phyloP scores from a whole-genome alignment of 2,888 invertebrate species.

The Trisateles emortualis region DNA sequence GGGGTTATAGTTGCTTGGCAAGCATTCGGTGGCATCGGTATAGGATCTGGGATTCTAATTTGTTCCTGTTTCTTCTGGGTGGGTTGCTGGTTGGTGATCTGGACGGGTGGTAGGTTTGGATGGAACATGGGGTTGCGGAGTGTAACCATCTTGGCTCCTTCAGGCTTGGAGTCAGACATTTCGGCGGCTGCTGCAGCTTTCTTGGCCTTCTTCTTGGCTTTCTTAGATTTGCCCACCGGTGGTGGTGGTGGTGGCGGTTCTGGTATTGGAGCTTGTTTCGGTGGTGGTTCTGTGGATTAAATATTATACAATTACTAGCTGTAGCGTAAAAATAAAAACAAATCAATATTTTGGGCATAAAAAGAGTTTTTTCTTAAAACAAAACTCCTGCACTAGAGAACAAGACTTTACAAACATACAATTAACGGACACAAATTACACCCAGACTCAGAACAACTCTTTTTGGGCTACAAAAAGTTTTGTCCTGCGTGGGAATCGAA shows the following conservation, averaged over 20 bases:
- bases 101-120: slow-evolving; percentile 80
- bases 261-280: slow-evolving; percentile 65
- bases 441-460: no score
- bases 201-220: slow-evolving; percentile 81
- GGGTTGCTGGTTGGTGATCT: slow-evolving; percentile 60
- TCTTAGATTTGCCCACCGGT: slow-evolving; percentile 71
- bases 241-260: slow-evolving; percentile 58
- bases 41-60: slow-evolving; percentile 77
- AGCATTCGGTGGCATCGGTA: slow-evolving; percentile 80
- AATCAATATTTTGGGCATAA: no score
- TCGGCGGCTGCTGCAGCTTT: slow-evolving; percentile 77
- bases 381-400: no score
- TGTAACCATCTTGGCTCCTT: slow-evolving; percentile 90
- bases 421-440: no score
- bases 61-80: slow-evolving; percentile 67
- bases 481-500: no score
- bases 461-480: no score
- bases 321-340: no score
- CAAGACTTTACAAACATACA: no score
- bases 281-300: slow-evolving; percentile 66
- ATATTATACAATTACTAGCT: neutral
- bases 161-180: slow-evolving; percentile 55
- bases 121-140: slow-evolving; percentile 93
- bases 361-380: no score
- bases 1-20: slow-evolving; percentile 85